Base-by-base conservation (phyloP, 92 coral and sea anemone species). In the Paragorgia papillata region DNA sequence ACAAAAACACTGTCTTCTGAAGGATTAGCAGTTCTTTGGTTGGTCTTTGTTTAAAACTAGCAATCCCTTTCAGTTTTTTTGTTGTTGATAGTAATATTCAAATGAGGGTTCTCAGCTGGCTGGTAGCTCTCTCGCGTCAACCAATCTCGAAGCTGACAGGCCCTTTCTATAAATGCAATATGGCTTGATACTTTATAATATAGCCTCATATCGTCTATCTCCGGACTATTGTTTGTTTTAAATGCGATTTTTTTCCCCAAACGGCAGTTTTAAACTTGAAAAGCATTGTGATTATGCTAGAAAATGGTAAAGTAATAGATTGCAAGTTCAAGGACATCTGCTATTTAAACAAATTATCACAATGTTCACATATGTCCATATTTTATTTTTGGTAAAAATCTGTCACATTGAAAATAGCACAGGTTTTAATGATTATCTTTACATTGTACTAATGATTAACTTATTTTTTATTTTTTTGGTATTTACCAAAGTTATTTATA, bases 1-100 rank as follows among this genome's bases (percentile, higher is more conserved):
- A 37, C 4, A 10, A 37, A 37, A 37, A 37, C 10, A 10, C 43
- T 10, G 43, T 37, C 43, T 37, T 37, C 43, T 4, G 43, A 37
- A 37, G n/a, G n/a, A n/a, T n/a, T n/a, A 4, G 40, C 34, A 31
- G 69, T 26, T 22, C 18, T 14, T 21, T 22, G 12, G 31, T 1
- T 20, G 14, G 21, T 20, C 27, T 66, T 22, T 33, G 1, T 35
- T 66, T n/a, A 7, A 55, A 59, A 33, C 41, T 71, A 66, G 9
- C 9, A 26, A 21, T 26, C 62, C 68, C 22, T 1, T 43, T 32
- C 12, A 30, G 20, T 54, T 17, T 79, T 26, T 28, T 43, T 64
- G 1, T 37, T 37, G 68, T 62, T 62, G 68, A 62, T 31, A 31
- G 39, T 33, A 62, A 62, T 62, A 62, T 62, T 62, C 68, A 62